Conservation (phyloP, 1,140 invertebrate genomes). For the Drosophila sp. region DNA sequence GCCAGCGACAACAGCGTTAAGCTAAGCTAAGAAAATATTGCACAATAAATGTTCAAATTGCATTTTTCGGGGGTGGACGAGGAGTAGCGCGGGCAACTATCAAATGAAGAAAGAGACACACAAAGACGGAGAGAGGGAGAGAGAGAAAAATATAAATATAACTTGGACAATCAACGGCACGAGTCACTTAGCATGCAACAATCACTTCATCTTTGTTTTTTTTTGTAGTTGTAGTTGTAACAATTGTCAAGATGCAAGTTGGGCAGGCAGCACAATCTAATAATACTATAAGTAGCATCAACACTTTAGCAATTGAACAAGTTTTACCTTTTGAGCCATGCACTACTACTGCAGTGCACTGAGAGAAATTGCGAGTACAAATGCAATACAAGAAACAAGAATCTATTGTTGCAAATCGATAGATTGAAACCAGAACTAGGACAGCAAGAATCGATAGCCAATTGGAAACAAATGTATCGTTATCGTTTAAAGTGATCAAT, state of each 20-base stretch:
- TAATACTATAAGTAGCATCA: constrained; percentile 46
- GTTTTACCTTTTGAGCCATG: constrained; percentile 25
- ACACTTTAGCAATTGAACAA: constrained; percentile 58
- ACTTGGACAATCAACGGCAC: constrained; percentile 70
- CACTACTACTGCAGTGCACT: neutral
- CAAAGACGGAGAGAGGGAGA: constrained; percentile 6
- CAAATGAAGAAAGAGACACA: neutral
- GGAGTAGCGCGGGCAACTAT: neutral
- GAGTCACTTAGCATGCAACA: constrained; percentile 58
- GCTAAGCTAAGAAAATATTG: constrained; percentile 66
- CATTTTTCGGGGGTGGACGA: constrained; percentile 36
- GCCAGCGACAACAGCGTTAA: constrained; percentile 34
- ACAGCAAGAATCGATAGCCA: too few species aligned
- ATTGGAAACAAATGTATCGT: too few species aligned
- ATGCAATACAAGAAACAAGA: too few species aligned
- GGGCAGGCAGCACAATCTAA: constrained; percentile 51
- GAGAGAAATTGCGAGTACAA: neutral
- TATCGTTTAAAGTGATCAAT: too few species aligned
- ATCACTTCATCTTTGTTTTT: constrained; percentile 19
- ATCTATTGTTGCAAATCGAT: too few species aligned
- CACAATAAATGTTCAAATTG: constrained; percentile 68
- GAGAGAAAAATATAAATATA: constrained; percentile 1
- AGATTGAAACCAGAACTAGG: too few species aligned
- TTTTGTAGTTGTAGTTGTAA: constrained; percentile 23
- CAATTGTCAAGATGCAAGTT: constrained; percentile 55